Percentiles rank a stretch among this genome's conserved stretches.
Evolutionary conservation across 2,113 vertebrate genomes (phyloP).

Genomic region (Athene noctua): DNA sequence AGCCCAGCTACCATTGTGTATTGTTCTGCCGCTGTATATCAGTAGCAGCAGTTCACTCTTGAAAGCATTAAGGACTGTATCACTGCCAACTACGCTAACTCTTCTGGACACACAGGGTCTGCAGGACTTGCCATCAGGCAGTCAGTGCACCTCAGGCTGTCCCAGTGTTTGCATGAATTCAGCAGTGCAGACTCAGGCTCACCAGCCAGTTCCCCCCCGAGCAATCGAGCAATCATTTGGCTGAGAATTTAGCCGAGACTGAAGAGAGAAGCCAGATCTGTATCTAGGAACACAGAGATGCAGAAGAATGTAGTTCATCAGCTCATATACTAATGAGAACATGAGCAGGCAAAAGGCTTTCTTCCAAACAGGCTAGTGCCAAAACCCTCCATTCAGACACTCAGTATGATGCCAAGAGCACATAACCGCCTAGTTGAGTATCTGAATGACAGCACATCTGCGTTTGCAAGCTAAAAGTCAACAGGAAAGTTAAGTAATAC

Average conservation of each 20-base stretch:
- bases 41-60: background rate
- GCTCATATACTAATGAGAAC: slow-evolving; percentile 35
- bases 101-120: background rate
- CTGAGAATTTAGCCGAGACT: background rate
- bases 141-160: background rate
- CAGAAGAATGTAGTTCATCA: slow-evolving; percentile 13
- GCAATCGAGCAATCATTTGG: background rate
- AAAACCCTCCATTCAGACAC: background rate
- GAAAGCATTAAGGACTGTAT: background rate
- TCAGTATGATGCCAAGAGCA: background rate
- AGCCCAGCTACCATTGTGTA: background rate
- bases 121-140: background rate
- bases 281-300: slow-evolving; percentile 1
- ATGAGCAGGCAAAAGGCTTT: slow-evolving; percentile 16
- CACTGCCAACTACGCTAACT: background rate
- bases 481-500: background rate
- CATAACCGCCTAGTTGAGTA: background rate
- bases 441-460: slow-evolving; percentile 13
- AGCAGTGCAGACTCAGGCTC: background rate
- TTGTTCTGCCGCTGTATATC: background rate
- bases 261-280: background rate
- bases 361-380: background rate
- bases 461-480: background rate
- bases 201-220: background rate
- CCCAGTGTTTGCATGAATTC: background rate